These are phyloP conservation scores for Brachylomia viminalis DNA, from an alignment of 2,888 invertebrate species.

Conservation along the genomic window DNA sequence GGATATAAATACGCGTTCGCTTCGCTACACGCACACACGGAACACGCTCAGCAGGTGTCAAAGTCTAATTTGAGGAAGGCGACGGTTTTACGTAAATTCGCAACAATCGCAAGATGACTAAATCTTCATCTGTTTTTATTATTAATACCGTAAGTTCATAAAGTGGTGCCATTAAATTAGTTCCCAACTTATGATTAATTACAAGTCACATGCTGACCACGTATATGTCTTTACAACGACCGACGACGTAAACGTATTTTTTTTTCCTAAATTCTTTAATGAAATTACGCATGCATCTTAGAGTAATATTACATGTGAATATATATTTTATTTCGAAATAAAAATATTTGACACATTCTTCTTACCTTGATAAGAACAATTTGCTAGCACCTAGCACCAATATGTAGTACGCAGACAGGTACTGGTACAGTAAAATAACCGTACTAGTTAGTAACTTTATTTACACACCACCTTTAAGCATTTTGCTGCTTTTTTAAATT, in stretches of 20 bases:
- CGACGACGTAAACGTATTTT: slow-evolving; percentile 8
- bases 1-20: slow-evolving; percentile 75
- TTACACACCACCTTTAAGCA: slow-evolving; percentile 67
- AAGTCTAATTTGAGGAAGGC: slow-evolving; percentile 84
- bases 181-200: slow-evolving; percentile 9
- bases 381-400: slow-evolving; percentile 58
- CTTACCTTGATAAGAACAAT: slow-evolving; percentile 61
- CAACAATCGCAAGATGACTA: slow-evolving; percentile 51
- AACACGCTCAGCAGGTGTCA: slow-evolving; percentile 82
- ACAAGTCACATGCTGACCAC: slow-evolving; percentile 70
- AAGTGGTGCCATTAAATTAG: background rate
- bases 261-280: slow-evolving; percentile 12
- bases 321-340: background rate
- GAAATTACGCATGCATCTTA: slow-evolving; percentile 9
- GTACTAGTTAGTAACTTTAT: slow-evolving; percentile 71
- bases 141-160: background rate
- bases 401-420: slow-evolving; percentile 63
- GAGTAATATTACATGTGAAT: background rate
- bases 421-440: slow-evolving; percentile 69
- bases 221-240: slow-evolving; percentile 27
- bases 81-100: slow-evolving; percentile 70
- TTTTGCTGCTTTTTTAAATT: slow-evolving; percentile 40
- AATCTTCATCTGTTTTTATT: slow-evolving; percentile 11
- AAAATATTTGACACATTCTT: slow-evolving; percentile 19
- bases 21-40: slow-evolving; percentile 74